These are phyloP conservation scores for Pandemis heparana DNA, from an alignment of 2,888 invertebrate genomes.

Conservation along the genomic window DNA sequence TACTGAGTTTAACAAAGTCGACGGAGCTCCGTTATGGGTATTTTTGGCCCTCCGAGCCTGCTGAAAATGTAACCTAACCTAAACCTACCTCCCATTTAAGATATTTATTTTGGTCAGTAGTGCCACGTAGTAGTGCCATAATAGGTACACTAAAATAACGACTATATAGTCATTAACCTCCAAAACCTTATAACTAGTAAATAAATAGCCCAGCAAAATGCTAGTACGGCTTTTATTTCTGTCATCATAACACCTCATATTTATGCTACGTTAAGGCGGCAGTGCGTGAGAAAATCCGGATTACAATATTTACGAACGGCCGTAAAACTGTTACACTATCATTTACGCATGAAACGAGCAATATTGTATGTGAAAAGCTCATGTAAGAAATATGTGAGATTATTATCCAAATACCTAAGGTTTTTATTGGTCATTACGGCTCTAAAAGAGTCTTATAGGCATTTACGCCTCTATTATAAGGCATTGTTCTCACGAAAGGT, in stretches of 20 bases:
- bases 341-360: conserved; percentile 1
- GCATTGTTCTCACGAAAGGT: background rate
- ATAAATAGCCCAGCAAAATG: background rate
- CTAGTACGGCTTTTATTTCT: conserved; percentile 7
- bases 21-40: no score
- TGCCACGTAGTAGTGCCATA: no score
- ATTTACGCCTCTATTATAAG: background rate
- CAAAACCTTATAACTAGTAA: conserved; percentile 4
- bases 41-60: no score
- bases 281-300: conserved; percentile 15
- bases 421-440: conserved; percentile 3
- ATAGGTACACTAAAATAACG: conserved; percentile 6
- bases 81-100: no score
- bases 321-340: conserved; percentile 12
- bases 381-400: conserved; percentile 10
- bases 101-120: no score
- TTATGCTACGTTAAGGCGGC: background rate
- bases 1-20: no score
- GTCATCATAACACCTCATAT: background rate
- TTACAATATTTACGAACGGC: conserved; percentile 11
- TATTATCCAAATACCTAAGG: background rate
- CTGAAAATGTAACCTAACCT: no score
- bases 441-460: background rate
- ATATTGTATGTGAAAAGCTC: background rate
- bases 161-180: conserved; percentile 15